A percentile compares a stretch with the other conserved stretches of the same genome.
phyloP scores from a whole-genome alignment of 2,888 invertebrate species.

The Epirrhoe tristata region DNA sequence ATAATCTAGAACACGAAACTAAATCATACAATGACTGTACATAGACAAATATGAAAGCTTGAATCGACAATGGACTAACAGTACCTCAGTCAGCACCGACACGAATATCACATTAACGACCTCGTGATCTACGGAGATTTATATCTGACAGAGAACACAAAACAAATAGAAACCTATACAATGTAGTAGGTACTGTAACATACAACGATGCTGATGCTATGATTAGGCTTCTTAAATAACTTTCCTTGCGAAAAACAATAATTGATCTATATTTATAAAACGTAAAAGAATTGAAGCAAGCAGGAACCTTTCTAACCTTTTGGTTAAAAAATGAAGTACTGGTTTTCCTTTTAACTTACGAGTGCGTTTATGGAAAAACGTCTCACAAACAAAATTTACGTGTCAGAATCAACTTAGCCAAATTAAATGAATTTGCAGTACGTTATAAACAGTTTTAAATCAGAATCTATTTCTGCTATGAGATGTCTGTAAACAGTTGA shows the following conservation, averaged over 20 bases:
- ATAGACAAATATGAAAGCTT: slow-evolving; percentile 80
- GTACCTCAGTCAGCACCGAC: slow-evolving; percentile 77
- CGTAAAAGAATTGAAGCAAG: no score
- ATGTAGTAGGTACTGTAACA: slow-evolving; percentile 23
- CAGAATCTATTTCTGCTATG: slow-evolving; percentile 57
- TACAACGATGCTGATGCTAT: slow-evolving; percentile 22
- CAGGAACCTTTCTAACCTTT: no score
- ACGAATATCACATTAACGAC: slow-evolving; percentile 83
- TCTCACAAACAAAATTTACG: not conserved
- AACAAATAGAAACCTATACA: slow-evolving; percentile 42
- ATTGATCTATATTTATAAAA: not conserved
- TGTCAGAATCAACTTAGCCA: slow-evolving; percentile 9
- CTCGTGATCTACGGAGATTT: slow-evolving; percentile 82
- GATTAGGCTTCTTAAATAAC: slow-evolving; percentile 1
- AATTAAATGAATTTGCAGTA: slow-evolving; percentile 30
- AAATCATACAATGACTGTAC: slow-evolving; percentile 67
- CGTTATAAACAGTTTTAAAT: slow-evolving; percentile 29
- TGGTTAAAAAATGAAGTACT: no score
- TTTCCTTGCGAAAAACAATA: not conserved
- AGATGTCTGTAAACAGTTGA: slow-evolving; percentile 68
- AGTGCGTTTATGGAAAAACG: not conserved
- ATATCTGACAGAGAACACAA: slow-evolving; percentile 73
- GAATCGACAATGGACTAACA: slow-evolving; percentile 82
- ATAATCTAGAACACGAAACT: slow-evolving; percentile 58
- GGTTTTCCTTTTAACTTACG: no score